These are phyloP conservation scores for Gymnothorax javanicus DNA, from an alignment of 2,797 vertebrate genomes.

Conservation along the genomic window DNA sequence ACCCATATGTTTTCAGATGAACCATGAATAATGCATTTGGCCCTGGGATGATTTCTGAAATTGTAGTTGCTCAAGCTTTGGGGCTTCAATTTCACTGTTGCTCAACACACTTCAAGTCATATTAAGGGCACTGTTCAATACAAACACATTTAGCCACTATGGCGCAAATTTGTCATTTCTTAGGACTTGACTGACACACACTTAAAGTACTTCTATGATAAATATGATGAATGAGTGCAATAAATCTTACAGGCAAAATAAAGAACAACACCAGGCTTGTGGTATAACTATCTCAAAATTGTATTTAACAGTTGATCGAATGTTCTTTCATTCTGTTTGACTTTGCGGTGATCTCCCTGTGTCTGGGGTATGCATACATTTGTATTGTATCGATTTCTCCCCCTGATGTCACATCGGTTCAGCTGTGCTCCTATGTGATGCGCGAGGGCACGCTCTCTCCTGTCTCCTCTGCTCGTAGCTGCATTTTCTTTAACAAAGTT, in stretches of 20 bases:
- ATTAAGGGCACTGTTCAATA: background rate
- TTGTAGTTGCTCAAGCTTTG: background rate
- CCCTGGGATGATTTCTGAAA: background rate
- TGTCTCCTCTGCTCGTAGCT: background rate
- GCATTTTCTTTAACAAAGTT: background rate
- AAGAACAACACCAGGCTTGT: background rate
- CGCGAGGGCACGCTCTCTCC: background rate
- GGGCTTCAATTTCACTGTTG: conserved; percentile 1
- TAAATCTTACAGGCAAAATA: background rate
- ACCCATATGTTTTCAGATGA: background rate
- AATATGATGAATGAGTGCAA: background rate
- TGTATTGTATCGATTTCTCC: background rate
- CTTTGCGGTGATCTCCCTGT: background rate
- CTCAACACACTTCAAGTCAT: background rate
- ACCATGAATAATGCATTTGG: background rate
- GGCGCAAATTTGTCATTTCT: background rate
- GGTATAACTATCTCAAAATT: conserved; percentile 7
- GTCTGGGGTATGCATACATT: background rate
- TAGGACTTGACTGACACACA: background rate
- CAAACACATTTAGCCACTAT: background rate
- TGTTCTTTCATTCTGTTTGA: background rate
- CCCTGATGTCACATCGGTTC: background rate
- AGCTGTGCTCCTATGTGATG: background rate
- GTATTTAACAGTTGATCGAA: conserved; percentile 10
- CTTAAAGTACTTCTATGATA: background rate